Evolutionary conservation across 2,113 vertebrate species (phyloP).

Genomic region (Pipra filicauda): DNA sequence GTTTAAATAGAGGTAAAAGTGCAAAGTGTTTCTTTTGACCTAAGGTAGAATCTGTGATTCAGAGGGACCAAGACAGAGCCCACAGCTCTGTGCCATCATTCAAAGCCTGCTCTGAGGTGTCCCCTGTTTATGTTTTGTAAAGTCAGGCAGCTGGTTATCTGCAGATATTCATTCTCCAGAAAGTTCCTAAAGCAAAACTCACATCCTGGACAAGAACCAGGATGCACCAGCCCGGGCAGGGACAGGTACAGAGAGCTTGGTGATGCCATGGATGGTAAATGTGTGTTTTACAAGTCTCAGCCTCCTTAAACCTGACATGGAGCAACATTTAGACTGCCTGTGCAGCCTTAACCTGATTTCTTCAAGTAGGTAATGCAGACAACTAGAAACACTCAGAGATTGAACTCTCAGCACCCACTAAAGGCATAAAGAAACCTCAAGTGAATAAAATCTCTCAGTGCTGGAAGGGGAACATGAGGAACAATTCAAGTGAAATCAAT

Average conservation of each 20-base stretch:
- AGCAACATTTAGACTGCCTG: neutral
- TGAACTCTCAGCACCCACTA: neutral
- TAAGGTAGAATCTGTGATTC: neutral
- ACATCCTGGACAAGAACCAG: neutral
- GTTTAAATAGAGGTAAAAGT: neutral
- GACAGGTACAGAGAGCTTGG: neutral
- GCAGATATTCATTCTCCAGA: neutral
- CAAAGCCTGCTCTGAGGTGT: neutral
- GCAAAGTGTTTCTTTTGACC: neutral
- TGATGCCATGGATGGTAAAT: neutral
- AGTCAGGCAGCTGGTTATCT: neutral
- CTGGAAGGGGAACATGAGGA: neutral
- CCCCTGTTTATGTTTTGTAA: neutral
- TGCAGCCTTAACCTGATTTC: neutral
- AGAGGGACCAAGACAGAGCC: neutral
- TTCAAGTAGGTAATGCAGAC: neutral
- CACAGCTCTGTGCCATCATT: neutral
- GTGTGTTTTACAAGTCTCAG: neutral
- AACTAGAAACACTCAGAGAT: neutral
- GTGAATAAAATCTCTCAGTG: neutral
- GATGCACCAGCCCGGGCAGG: neutral
- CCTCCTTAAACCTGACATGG: neutral
- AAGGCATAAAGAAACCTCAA: neutral
- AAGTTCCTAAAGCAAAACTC: neutral
- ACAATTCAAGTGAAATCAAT: neutral